phyloP scores from a whole-genome alignment of 2,888 invertebrate species.

The Slavum lentiscoides region DNA sequence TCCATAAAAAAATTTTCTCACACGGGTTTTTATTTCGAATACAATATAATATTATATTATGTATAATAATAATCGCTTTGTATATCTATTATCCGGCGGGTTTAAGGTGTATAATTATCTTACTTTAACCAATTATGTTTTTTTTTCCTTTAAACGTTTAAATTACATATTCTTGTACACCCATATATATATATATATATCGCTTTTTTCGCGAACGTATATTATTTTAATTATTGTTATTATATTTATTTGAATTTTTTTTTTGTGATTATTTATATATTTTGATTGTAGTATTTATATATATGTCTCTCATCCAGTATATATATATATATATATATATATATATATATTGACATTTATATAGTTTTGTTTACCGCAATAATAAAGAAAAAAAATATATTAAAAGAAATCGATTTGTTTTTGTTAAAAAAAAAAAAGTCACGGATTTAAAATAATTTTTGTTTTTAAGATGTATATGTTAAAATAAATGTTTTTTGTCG shows the following conservation, averaged over 20 bases:
- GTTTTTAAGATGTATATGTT: neutral
- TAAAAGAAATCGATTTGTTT: neutral
- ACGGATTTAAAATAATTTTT: constrained; percentile 17
- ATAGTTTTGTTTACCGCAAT: constrained; percentile 16
- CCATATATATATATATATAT: neutral
- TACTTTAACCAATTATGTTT: constrained; percentile 47
- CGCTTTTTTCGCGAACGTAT: neutral
- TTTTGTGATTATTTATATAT: constrained; percentile 32
- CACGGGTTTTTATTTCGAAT: constrained; percentile 24
- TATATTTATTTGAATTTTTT: constrained; percentile 43
- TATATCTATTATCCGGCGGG: constrained; percentile 28
- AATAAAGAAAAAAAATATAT: neutral
- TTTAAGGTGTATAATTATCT: constrained; percentile 51
- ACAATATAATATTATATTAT: too few relatives aligned
- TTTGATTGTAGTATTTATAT: constrained; percentile 18
- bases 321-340: too few relatives aligned
- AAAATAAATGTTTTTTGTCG: neutral
- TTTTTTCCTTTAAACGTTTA: neutral
- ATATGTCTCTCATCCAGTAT: neutral
- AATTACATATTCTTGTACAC: constrained; percentile 11
- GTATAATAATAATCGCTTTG: constrained; percentile 38
- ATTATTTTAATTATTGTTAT: constrained; percentile 30
- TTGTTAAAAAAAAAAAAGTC: neutral
- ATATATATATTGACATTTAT: constrained; percentile 5
- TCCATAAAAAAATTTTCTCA: constrained; percentile 11